A percentile compares a stretch with the other conserved stretches of the same genome.
Conservation (phyloP, 2,888 invertebrate species). For the Drepanosiphum platanoidis region DNA sequence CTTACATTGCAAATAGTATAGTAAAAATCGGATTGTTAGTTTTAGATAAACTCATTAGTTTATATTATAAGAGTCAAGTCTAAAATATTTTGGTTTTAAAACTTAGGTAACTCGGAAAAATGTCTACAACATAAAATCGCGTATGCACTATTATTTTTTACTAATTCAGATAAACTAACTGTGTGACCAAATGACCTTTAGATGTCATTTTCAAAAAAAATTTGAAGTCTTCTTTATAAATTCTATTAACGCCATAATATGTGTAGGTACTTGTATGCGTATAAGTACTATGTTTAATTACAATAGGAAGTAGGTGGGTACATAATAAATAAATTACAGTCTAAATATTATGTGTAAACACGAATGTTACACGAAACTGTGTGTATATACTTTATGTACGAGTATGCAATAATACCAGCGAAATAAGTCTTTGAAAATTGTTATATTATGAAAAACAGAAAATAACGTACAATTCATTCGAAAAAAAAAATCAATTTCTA, state of each 20-base stretch:
- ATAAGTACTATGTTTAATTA: conserved; percentile 19
- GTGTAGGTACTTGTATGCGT: too few relatives aligned
- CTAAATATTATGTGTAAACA: conserved; percentile 43
- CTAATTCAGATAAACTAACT: neutral
- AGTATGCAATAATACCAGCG: neutral
- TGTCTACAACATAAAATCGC: neutral
- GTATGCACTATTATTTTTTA: neutral
- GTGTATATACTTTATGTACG: neutral
- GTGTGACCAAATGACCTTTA: neutral
- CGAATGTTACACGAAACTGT: conserved; percentile 10
- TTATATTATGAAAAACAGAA: conserved; percentile 22
- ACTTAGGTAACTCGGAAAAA: neutral
- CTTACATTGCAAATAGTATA: too few relatives aligned
- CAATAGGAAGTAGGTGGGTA: conserved; percentile 18
- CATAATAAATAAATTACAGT: conserved; percentile 37
- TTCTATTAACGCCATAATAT: neutral
- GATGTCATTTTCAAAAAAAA: neutral
- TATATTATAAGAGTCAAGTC: too few relatives aligned
- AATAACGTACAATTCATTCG: conserved; percentile 18
- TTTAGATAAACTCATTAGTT: too few relatives aligned
- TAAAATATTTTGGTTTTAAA: too few relatives aligned
- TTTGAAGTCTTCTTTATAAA: conserved; percentile 16
- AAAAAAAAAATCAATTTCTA: conserved; percentile 8
- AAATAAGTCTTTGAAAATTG: conserved; percentile 26
- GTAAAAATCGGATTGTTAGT: too few relatives aligned